These are phyloP conservation scores for Thrips palmi DNA, from an alignment of 1,140 invertebrate genomes.

Conservation along the genomic window DNA sequence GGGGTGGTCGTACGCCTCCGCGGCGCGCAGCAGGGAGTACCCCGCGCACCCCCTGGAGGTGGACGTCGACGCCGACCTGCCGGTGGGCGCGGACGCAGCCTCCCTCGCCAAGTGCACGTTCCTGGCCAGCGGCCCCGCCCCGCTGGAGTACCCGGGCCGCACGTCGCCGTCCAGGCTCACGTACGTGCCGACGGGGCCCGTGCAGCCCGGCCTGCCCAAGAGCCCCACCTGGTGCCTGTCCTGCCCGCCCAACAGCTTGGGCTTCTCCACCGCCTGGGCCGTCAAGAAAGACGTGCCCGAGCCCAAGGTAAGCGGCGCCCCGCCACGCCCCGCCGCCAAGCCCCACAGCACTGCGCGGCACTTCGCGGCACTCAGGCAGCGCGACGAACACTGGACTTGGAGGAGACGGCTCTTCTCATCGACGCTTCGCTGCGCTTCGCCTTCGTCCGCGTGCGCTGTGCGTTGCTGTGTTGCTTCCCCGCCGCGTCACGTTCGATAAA, in stretches of 20 bases:
- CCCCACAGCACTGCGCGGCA: constrained; percentile 8
- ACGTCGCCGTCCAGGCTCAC: constrained; percentile 4
- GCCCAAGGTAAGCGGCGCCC: too few species aligned
- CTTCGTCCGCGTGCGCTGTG: too few species aligned
- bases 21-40: too few species aligned
- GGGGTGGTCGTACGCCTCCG: too few species aligned
- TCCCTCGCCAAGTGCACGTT: background rate
- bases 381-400: constrained; percentile 1
- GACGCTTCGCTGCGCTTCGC: too few species aligned
- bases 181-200: too few species aligned
- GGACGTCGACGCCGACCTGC: constrained; percentile 1
- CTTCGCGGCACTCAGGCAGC: background rate
- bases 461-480: too few species aligned
- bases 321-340: constrained; percentile 9
- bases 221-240: constrained; percentile 18
- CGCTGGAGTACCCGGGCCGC: background rate
- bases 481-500: too few species aligned
- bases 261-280: constrained; percentile 20
- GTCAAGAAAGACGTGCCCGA: constrained; percentile 17
- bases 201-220: too few species aligned
- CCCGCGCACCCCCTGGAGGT: too few species aligned
- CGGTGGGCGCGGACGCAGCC: constrained; percentile 10
- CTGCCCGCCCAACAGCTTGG: constrained; percentile 19
- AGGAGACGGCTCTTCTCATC: background rate
- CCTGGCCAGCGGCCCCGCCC: constrained; percentile 2